Percentiles rank a stretch among this genome's conserved stretches.
phyloP scores from a whole-genome alignment of 2,888 invertebrate species.

The Cheiracanthium punctorium region DNA sequence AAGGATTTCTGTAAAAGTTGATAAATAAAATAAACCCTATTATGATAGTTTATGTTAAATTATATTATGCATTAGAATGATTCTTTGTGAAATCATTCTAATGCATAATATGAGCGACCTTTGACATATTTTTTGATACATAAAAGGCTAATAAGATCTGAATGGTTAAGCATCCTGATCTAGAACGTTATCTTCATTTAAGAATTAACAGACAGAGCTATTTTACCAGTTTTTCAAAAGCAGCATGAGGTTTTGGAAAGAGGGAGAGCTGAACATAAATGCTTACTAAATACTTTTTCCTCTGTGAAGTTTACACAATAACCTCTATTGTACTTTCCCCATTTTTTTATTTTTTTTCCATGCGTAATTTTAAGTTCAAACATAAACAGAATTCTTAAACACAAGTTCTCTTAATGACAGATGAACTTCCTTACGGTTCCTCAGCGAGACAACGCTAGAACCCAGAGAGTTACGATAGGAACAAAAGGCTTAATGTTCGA shows the following conservation, averaged over 20 bases:
- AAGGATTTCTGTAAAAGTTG: too few species aligned
- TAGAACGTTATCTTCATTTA: neutral
- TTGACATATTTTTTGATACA: too few species aligned
- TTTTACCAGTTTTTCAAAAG: neutral
- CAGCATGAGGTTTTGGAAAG: neutral
- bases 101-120: too few species aligned
- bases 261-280: neutral
- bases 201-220: neutral
- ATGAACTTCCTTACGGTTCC: conserved; percentile 1
- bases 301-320: neutral
- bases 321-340: neutral
- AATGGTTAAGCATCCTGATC: too few species aligned
- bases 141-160: too few species aligned
- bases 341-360: too few species aligned
- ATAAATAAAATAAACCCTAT: too few species aligned
- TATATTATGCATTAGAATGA: too few species aligned
- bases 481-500: conserved; percentile 55
- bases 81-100: too few species aligned
- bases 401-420: neutral
- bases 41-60: too few species aligned
- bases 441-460: conserved; percentile 20
- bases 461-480: conserved; percentile 25
- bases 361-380: neutral
- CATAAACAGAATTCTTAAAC: neutral
- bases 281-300: neutral